Base-by-base conservation (phyloP, 2,113 vertebrate species). In the Pangasianodon hypophthalmus region DNA sequence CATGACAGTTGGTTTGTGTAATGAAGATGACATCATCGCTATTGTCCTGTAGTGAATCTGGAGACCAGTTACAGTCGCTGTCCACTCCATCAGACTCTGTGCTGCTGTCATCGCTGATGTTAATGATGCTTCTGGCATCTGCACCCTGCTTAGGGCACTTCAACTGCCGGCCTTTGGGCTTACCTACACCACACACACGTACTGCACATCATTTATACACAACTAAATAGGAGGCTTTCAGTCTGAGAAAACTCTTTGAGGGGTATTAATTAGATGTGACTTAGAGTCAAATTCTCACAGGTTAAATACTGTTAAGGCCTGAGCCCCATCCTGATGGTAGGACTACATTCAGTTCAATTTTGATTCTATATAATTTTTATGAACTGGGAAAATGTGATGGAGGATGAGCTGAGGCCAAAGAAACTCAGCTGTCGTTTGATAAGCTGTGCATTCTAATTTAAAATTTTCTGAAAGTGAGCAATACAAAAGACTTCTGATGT, bases 21-120 rank as follows among this genome's bases (percentile, higher is more conserved):
- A 98, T 96, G 1, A 98, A 96, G 62, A 99, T 97, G 94, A 99
- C 97, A 0, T 99, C 98, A 0, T 99, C 98, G 0, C 96, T 97
- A 32, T 97, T 97, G 46, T 99, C 98, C 0, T 97, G 86, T 88
- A 97, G 92, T 1, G 98, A 99, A 93, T 99, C 98, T 0, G 98
- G 98, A 7, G 98, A 99, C 7, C 98, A 99, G 95, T 97, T 98
- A 93, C 97, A 97, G 94, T 99, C 98, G 0, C 98, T 99, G 91
- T 99, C 98, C 84, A 98, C 94, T 86, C 96, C 97, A 0, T 99
- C 98, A 0, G 98, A 98, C 85, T 99, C 98, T 0, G 96, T 98
- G 91, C 98, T 99, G 95, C 97, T 99, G 95, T 98, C 97, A 0
- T 99, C 98, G 0, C 97, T 99, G 95, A 99, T 98, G 92, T 96